Evolutionary conservation across 2,797 vertebrate genomes (phyloP).

Genomic region (Hylomyscus alleni): DNA sequence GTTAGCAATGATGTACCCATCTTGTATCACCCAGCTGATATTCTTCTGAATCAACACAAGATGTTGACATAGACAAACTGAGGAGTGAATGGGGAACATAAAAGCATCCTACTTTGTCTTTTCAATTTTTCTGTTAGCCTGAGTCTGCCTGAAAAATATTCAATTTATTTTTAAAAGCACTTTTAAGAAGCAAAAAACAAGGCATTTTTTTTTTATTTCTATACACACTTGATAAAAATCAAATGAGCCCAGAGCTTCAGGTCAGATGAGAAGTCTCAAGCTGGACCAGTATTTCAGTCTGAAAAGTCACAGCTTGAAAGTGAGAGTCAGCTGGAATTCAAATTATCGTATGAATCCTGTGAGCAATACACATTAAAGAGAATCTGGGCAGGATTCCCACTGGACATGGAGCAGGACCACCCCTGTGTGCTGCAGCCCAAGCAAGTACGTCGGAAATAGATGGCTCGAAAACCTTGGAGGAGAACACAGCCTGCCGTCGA

Average conservation of each 20-base stretch:
- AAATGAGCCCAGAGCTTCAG: neutral
- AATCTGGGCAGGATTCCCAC: neutral
- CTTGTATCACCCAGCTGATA: rapidly evolving
- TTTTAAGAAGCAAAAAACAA: neutral
- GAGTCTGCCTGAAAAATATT: neutral
- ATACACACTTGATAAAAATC: neutral
- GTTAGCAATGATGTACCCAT: rapidly evolving
- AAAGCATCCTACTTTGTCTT: neutral
- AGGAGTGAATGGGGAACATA: too few species aligned
- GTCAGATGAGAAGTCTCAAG: neutral
- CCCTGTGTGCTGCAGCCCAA: neutral
- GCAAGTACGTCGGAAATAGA: neutral
- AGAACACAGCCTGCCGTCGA: neutral
- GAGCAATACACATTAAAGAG: neutral
- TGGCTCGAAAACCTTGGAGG: too few species aligned
- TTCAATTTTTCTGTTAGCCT: neutral
- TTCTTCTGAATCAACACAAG: too few species aligned
- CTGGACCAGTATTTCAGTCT: neutral
- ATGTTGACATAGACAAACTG: neutral
- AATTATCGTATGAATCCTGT: neutral
- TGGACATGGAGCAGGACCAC: neutral
- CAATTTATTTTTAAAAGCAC: neutral
- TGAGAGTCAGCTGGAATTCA: neutral
- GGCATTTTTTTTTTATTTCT: neutral
- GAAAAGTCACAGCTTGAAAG: neutral